Evolutionary conservation across 1,140 invertebrate genomes (phyloP).

Genomic region (Sitobion miscanthi): DNA sequence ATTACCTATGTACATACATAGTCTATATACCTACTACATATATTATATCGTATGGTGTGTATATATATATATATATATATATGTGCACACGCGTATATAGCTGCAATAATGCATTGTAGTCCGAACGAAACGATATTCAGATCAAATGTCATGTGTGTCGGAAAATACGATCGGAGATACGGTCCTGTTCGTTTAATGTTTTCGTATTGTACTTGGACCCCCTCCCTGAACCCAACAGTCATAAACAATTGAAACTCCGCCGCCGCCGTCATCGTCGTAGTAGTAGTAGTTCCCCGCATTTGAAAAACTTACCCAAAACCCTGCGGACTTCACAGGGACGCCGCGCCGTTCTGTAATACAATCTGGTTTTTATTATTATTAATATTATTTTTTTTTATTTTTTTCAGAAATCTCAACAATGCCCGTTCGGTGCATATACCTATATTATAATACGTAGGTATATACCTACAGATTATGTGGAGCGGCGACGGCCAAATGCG

Average conservation of each 20-base stretch:
- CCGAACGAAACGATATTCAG: constrained; percentile 2
- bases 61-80: neutral
- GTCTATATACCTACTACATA: neutral
- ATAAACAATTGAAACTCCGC: neutral
- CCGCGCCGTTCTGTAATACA: neutral
- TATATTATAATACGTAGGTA: too few species aligned
- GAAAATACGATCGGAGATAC: constrained; percentile 25
- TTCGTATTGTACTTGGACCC: neutral
- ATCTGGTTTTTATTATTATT: constrained; percentile 17
- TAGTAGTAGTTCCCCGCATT: neutral
- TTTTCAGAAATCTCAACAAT: neutral
- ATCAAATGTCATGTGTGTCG: constrained; percentile 28
- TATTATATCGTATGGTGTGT: too few species aligned
- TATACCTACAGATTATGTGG: neutral
- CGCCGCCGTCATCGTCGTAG: neutral
- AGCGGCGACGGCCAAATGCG: neutral
- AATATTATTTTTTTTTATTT: neutral
- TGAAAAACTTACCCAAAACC: neutral
- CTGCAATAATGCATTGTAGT: neutral
- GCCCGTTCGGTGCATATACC: neutral
- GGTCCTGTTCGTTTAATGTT: constrained; percentile 4
- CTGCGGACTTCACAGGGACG: constrained; percentile 21
- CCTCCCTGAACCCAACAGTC: neutral
- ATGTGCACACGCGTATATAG: neutral
- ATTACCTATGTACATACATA: neutral